These are phyloP conservation scores for Zootermopsis nevadensis DNA, from an alignment of 2,888 invertebrate species.

Conservation along the genomic window DNA sequence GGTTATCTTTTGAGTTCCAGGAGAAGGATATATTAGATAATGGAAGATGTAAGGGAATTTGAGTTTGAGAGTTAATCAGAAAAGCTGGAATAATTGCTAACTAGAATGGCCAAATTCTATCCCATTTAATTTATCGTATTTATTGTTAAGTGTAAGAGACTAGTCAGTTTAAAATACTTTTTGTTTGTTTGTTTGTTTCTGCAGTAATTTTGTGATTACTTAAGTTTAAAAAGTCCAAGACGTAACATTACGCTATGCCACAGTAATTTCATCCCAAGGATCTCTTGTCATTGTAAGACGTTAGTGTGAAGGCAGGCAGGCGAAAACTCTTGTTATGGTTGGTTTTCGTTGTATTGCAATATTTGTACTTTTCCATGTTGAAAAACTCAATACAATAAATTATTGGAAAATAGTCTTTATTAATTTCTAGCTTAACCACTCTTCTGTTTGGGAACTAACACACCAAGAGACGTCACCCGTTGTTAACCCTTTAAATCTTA, in stretches of 20 bases:
- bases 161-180: constrained; percentile 54
- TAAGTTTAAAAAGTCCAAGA: constrained; percentile 52
- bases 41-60: constrained; percentile 53
- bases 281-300: constrained; percentile 50
- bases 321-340: constrained; percentile 51
- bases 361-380: constrained; percentile 74
- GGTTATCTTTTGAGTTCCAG: constrained; percentile 56
- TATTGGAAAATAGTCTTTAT: constrained; percentile 61
- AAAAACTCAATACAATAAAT: constrained; percentile 70
- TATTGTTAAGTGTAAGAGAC: constrained; percentile 54
- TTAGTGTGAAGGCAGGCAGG: constrained; percentile 14
- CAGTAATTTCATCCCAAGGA: constrained; percentile 56
- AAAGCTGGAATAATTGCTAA: constrained; percentile 54
- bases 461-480: not conserved
- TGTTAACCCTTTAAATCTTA: too few species aligned
- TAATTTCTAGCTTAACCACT: constrained; percentile 41
- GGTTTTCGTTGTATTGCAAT: constrained; percentile 68
- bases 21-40: constrained; percentile 49
- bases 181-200: constrained; percentile 52
- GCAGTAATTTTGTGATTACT: constrained; percentile 53
- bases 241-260: constrained; percentile 51
- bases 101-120: constrained; percentile 56
- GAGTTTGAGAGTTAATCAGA: constrained; percentile 53
- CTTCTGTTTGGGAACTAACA: not conserved
- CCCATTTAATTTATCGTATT: constrained; percentile 55